A percentile compares a stretch with the other conserved stretches of the same genome.
These are phyloP conservation scores for Hyla sarda DNA, from an alignment of 2,113 vertebrate species.

Conservation along the genomic window DNA sequence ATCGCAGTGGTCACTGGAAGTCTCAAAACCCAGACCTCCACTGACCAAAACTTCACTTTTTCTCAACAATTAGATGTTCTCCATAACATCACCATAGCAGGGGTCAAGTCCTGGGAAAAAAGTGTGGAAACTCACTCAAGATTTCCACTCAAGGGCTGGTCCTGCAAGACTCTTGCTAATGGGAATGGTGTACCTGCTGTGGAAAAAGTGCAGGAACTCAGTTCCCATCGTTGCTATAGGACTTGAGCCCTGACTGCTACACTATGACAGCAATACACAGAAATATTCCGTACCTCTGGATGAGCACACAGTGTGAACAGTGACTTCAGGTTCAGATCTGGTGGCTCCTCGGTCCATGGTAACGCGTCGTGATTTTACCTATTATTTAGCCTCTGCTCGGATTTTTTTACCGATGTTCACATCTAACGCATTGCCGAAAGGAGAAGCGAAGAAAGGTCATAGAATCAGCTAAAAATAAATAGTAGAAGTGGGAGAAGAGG, in stretches of 20 bases:
- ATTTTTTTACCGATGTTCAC: not conserved
- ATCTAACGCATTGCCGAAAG: slow-evolving; percentile 25
- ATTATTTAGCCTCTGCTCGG: not conserved
- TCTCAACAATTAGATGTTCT: too few species aligned
- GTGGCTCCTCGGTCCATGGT: not conserved
- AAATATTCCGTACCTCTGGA: not conserved
- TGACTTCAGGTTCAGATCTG: not conserved
- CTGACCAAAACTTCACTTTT: too few species aligned
- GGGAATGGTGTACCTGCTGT: too few species aligned
- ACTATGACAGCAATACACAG: not conserved
- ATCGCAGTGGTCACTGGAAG: too few species aligned
- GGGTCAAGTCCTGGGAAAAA: too few species aligned
- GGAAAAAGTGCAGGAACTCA: too few species aligned
- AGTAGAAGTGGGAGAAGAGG: slow-evolving; percentile 63
- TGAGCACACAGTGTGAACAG: not conserved
- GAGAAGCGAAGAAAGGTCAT: slow-evolving; percentile 63
- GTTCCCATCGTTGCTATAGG: too few species aligned
- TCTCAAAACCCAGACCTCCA: too few species aligned
- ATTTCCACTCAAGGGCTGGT: too few species aligned
- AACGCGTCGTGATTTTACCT: not conserved
- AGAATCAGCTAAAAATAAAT: slow-evolving; percentile 62
- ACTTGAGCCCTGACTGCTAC: too few species aligned
- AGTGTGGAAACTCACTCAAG: too few species aligned
- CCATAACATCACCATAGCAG: not conserved
- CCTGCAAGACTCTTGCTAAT: too few species aligned